phyloP scores from a whole-genome alignment of 2,888 invertebrate species.

The Pristionchus exspectatus region DNA sequence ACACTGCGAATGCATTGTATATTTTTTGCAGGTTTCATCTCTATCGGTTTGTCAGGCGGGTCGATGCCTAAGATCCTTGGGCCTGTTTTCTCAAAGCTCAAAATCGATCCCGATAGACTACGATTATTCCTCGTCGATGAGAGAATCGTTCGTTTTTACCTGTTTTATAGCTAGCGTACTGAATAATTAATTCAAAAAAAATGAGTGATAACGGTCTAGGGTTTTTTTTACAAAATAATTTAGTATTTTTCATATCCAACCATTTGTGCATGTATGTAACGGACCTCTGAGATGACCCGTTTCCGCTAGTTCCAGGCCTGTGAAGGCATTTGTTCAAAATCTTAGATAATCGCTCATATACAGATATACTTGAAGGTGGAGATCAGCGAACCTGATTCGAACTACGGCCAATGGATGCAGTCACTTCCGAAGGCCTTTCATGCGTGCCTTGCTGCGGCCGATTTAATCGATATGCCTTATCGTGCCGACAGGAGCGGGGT shows the following conservation, averaged over 20 bases:
- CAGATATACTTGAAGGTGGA: constrained; percentile 2
- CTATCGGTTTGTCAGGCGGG: constrained; percentile 46
- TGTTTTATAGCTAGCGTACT: not conserved
- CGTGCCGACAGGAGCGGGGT: constrained; percentile 15
- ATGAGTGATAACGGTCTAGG: too few relatives aligned
- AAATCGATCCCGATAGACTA: constrained; percentile 33
- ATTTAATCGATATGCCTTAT: constrained; percentile 31
- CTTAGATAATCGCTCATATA: too few relatives aligned
- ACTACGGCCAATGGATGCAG: constrained; percentile 42
- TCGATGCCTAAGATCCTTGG: constrained; percentile 54
- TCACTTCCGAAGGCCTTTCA: constrained; percentile 32
- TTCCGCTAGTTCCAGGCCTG: too few relatives aligned
- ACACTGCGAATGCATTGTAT: too few relatives aligned
- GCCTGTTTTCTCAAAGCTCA: not conserved
- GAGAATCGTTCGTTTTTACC: constrained; percentile 20
- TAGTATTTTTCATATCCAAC: too few relatives aligned
- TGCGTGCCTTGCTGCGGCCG: not conserved
- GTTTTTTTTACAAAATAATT: too few relatives aligned
- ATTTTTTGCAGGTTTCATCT: constrained; percentile 37
- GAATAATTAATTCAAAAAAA: too few relatives aligned
- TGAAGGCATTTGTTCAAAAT: too few relatives aligned
- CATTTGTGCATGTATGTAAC: too few relatives aligned
- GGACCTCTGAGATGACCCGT: too few relatives aligned
- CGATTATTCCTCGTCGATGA: constrained; percentile 50
- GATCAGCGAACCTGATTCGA: constrained; percentile 12